Evolutionary conservation across 2,797 vertebrate species (phyloP).

Genomic region (Cyprinella venusta): DNA sequence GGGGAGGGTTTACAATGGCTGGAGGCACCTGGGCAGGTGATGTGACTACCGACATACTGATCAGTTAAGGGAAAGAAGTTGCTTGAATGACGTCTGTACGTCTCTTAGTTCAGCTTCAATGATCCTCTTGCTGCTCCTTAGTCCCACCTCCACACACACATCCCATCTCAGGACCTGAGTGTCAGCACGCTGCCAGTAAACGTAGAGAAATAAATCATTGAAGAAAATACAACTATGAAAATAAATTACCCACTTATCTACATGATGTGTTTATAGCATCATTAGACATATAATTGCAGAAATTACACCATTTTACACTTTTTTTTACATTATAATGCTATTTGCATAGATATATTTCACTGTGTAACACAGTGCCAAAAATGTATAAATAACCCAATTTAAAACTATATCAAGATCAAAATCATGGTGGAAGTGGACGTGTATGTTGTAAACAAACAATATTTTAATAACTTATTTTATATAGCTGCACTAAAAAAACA

Average conservation of each 20-base stretch:
- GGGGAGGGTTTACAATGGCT: constrained; percentile 84
- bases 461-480: not conserved
- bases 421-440: not conserved
- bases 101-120: constrained; percentile 62
- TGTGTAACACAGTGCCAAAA: not conserved
- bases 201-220: constrained; percentile 19
- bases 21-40: constrained; percentile 86
- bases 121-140: constrained; percentile 71
- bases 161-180: constrained; percentile 82
- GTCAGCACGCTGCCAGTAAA: constrained; percentile 68
- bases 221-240: not conserved
- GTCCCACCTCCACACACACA: constrained; percentile 73
- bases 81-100: constrained; percentile 47
- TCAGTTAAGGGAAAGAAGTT: constrained; percentile 39
- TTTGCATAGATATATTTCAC: not conserved
- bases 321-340: not conserved
- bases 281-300: not conserved
- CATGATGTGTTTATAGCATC: not conserved
- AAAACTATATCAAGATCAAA: not conserved
- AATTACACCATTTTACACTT: not conserved
- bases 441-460: not conserved
- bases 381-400: not conserved
- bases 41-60: constrained; percentile 86
- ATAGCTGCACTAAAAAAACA: not conserved
- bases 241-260: not conserved